Evolutionary conservation across 2,113 vertebrate species (phyloP).

Genomic region (Grammomys surdaster): DNA sequence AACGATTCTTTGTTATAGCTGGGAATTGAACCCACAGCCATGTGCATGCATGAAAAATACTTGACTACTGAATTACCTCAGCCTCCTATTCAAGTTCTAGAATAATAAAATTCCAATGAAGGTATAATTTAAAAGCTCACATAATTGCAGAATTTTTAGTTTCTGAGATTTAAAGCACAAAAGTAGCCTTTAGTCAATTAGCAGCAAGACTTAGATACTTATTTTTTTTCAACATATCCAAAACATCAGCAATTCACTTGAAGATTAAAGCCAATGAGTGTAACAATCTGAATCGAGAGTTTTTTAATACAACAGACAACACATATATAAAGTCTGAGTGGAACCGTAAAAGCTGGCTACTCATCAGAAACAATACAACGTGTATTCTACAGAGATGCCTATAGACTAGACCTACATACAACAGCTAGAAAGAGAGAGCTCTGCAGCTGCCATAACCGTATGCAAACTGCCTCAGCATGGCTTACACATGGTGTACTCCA

Average conservation of each 20-base stretch:
- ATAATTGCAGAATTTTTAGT: neutral
- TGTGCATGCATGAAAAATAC: neutral
- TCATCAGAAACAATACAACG: neutral
- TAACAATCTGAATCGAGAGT: neutral
- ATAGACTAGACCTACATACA: neutral
- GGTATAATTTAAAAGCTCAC: neutral
- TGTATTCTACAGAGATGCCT: neutral
- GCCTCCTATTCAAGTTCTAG: neutral
- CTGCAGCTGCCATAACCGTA: neutral
- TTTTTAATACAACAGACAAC: neutral
- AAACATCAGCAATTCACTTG: neutral
- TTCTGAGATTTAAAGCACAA: constrained; percentile 20
- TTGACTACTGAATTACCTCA: neutral
- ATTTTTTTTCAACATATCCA: constrained; percentile 25
- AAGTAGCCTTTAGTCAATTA: neutral
- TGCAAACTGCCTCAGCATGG: neutral
- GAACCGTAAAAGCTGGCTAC: neutral
- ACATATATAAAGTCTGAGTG: neutral
- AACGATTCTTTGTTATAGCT: neutral
- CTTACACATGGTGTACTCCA: neutral
- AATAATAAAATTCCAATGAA: neutral
- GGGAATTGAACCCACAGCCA: neutral
- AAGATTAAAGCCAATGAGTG: neutral
- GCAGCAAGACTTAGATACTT: neutral
- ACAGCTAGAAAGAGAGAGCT: neutral